Evolutionary conservation across 2,888 invertebrate species (phyloP), one percentile per base, ranked within the genome.

Genomic region (Lithophane leautieri): DNA sequence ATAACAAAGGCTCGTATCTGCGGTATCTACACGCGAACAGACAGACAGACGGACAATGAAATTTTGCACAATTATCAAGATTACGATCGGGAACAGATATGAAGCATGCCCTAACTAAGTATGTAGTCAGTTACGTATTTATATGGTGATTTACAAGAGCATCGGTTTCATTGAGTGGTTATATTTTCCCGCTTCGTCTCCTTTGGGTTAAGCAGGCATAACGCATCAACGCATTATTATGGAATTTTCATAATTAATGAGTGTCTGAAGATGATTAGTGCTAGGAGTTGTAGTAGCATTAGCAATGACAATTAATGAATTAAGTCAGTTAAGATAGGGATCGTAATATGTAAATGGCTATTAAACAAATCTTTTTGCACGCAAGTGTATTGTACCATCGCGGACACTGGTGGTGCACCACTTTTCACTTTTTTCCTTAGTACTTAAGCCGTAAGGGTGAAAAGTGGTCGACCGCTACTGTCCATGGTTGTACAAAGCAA

Each of bases 1-100:
- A 77, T 80, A 80, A 85, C 81, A 89, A 84, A 88, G 86, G 86
- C 73, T 82, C 82, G 83, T 89, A 88, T 85, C 81, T 69, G 79
- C 73, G 73, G 69, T 78, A 89, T 89, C 87, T 88, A 84, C 82
- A 86, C 87, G 78, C 87, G 79, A 90, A 86, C 90, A 89, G 89
- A 92, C 92, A 92, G 91, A 94, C 92, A 89, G 90, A 92, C 92
- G 90, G 90, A 93, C 91, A 91, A 91, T 91, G 90, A 93, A 93
- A 94, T 94, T 94, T 95, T 94, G 92, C 91, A 93, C 94, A 95
- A 95, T 95, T 95, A 95, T 91, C 89, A 82, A 90, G 95, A 95
- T 95, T 91, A 82, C 76, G 88, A 95, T 95, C 95, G 88, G 73
- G 83, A 88, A 91, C 91, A 91, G 92, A 93, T 92, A 94, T 90